Conservation (phyloP, 2,797 vertebrate species). For the Karalla daura region DNA sequence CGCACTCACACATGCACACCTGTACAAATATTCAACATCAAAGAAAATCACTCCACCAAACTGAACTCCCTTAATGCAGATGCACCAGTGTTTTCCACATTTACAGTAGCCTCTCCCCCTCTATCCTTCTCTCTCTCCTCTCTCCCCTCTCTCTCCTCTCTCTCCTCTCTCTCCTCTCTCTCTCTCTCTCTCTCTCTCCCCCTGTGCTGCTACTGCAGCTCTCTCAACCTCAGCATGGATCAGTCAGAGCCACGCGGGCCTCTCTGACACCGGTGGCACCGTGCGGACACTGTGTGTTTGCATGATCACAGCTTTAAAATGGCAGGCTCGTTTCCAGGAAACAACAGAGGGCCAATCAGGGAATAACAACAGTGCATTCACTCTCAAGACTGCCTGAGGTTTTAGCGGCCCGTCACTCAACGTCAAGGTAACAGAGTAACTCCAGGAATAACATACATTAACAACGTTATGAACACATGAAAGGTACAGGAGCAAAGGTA, state of each 20-base stretch:
- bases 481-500: neutral
- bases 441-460: neutral
- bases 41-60: slow-evolving; percentile 27
- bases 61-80: slow-evolving; percentile 27
- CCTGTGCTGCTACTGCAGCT: slow-evolving; percentile 18
- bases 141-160: slow-evolving; percentile 5
- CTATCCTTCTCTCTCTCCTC: neutral
- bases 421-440: neutral
- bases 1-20: slow-evolving; percentile 1
- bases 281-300: slow-evolving; percentile 23
- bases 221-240: slow-evolving; percentile 40
- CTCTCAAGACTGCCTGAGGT: neutral
- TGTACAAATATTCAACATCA: slow-evolving; percentile 31
- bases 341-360: neutral
- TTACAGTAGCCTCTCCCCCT: slow-evolving; percentile 33
- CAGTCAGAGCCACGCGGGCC: slow-evolving; percentile 50
- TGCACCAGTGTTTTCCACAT: slow-evolving; percentile 40
- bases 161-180: neutral
- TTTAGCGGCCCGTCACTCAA: neutral
- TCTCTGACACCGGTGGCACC: slow-evolving; percentile 42
- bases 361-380: neutral
- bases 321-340: slow-evolving; percentile 6
- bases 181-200: neutral
- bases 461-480: too few species aligned
- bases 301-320: slow-evolving; percentile 11